Base-by-base conservation (phyloP, 2,113 vertebrate species). In the Abramis brama region DNA sequence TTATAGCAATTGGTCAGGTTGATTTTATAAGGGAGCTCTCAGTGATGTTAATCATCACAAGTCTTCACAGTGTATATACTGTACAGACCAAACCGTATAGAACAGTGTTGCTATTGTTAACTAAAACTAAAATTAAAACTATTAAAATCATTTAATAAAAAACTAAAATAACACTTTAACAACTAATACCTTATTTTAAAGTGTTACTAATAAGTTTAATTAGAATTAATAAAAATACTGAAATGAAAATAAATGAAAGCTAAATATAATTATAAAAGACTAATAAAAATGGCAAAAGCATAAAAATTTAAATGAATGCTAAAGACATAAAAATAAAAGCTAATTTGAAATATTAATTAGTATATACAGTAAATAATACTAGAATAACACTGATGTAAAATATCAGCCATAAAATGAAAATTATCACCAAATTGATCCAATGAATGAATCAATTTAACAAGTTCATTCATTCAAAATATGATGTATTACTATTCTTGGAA, bases 11-110 rank as follows among this genome's bases (percentile, higher is more conserved):
- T 25, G 85, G 43, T 88, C 82, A 78, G 86, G n/a, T 33, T 55
- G 75, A 27, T 77, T 85, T 81, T 86, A 60, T 47, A 76, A 87
- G 71, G 82, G 79, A 73, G 86, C 47, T 27, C 47, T 27, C 43
- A 91, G 90, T 87, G 84, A 88, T 89, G 92, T 92, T 92, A 88
- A 88, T 93, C 91, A 92, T 85, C 78, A 79, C 47, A 81, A 85
- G 25, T 55, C 47, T 17, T 33, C n/a, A 50, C 7, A 36, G 27
- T 68, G 64, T 5, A 66, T 9, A 43, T 43, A 9, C 13, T 68
- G 7, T 33, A 36, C 30, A 19, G 8, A 21, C 4, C 17, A 70
- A 36, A 36, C 33, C 4, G 2, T 6, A 33, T 19, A 70, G 33
- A 68, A 21, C 6, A 19, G 27, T 19, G 6, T 21, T 70, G 30